These are phyloP conservation scores for Leptocoma aspasia DNA, from an alignment of 2,113 vertebrate genomes.

Conservation along the genomic window DNA sequence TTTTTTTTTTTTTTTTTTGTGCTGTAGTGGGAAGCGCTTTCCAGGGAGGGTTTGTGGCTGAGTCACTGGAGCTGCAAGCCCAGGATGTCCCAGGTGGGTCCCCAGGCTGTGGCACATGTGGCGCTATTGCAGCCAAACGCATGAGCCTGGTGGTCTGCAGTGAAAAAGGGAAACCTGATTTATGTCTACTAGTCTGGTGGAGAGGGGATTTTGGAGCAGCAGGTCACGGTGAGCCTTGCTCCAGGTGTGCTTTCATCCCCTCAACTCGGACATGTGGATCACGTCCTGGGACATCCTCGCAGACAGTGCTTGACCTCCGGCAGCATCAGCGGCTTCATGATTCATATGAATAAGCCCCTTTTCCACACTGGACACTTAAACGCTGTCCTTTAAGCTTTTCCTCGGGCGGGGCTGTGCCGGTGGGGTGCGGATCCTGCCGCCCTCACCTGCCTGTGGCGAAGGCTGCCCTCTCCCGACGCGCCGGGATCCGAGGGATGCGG, in stretches of 20 bases:
- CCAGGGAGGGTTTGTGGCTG: not conserved
- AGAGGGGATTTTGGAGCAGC: not conserved
- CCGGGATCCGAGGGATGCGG: not conserved
- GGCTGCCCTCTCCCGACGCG: conserved; percentile 54
- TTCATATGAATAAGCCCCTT: not conserved
- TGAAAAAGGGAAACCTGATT: not conserved
- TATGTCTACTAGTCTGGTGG: not conserved
- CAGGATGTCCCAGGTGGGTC: not conserved
- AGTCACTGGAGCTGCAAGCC: not conserved
- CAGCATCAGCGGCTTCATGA: not conserved
- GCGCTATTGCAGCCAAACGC: not conserved
- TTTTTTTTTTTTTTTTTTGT: not conserved
- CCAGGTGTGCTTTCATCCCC: not conserved
- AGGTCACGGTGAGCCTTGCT: not conserved
- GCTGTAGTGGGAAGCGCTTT: not conserved
- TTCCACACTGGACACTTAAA: not conserved
- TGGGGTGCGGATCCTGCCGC: fast-evolving
- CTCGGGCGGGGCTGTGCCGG: not conserved
- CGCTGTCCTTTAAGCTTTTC: not conserved
- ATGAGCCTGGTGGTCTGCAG: not conserved
- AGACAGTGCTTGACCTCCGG: not conserved
- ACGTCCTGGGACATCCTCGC: fast-evolving
- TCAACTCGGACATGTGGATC: fast-evolving
- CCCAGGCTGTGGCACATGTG: not conserved
- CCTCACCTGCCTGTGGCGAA: not conserved